Evolutionary conservation across 1,140 invertebrate species (phyloP).

Genomic region (Drosophila ercepeae): DNA sequence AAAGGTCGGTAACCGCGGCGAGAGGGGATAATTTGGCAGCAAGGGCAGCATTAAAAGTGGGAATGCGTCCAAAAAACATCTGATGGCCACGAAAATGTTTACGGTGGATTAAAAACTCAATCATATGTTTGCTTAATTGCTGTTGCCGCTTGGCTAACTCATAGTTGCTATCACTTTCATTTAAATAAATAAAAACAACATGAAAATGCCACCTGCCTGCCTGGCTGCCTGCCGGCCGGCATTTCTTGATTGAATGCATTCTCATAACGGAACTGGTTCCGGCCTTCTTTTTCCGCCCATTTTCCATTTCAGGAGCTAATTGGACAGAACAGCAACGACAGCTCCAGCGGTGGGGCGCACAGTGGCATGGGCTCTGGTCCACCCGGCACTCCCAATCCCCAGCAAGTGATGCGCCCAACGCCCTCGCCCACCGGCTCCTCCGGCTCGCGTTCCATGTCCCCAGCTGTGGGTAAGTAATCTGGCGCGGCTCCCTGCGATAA

Average conservation of each 20-base stretch:
- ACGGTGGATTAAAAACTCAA: constrained; percentile 17
- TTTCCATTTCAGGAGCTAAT: constrained; percentile 90
- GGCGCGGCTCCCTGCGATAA: too few species aligned
- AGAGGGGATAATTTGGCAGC: constrained; percentile 4
- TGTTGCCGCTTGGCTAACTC: constrained; percentile 47
- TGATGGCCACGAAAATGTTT: constrained; percentile 41
- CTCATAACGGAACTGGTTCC: constrained; percentile 25
- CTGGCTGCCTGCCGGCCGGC: constrained; percentile 46
- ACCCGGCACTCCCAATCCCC: constrained; percentile 89
- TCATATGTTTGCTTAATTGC: constrained; percentile 42
- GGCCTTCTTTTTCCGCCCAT: too few species aligned
- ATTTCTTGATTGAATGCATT: constrained; percentile 26
- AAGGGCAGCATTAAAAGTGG: neutral
- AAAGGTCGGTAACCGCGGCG: constrained; percentile 28
- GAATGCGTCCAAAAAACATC: constrained; percentile 29
- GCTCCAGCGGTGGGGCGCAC: constrained; percentile 86
- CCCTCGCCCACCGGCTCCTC: constrained; percentile 95
- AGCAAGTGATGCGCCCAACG: constrained; percentile 90
- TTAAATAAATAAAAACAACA: constrained; percentile 51
- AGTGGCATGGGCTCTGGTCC: constrained; percentile 90
- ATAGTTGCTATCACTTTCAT: constrained; percentile 59
- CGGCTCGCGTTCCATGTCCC: constrained; percentile 97
- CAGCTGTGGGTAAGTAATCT: constrained; percentile 92
- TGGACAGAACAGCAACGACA: constrained; percentile 93
- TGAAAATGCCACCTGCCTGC: constrained; percentile 45